A percentile compares a stretch with the other conserved stretches of the same genome.
Conservation (phyloP, 2,797 vertebrate genomes). For the Phoebastria nigripes region DNA sequence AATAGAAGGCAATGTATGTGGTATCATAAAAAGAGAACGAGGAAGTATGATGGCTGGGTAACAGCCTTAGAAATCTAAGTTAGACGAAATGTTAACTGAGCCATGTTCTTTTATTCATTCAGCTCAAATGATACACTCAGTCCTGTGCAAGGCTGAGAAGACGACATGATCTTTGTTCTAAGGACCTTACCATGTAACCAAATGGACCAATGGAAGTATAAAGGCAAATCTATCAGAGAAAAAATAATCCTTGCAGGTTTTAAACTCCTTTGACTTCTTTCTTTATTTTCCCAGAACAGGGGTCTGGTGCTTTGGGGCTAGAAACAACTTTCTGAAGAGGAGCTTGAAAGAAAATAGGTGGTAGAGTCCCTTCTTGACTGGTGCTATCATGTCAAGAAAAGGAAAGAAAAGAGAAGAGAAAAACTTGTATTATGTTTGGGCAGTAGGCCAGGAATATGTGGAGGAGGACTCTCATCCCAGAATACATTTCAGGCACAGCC, state of each 20-base stretch:
- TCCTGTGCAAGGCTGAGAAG: background rate
- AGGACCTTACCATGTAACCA: background rate
- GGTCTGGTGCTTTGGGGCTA: background rate
- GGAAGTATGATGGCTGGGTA: background rate
- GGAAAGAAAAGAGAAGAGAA: background rate
- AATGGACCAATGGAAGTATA: background rate
- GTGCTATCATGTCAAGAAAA: background rate
- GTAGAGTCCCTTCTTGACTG: background rate
- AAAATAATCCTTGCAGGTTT: background rate
- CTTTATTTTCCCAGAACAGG: background rate
- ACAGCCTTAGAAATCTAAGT: background rate
- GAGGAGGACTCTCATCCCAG: conserved; percentile 18
- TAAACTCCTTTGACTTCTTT: background rate
- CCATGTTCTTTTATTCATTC: background rate
- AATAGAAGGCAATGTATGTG: background rate
- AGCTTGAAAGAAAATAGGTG: background rate
- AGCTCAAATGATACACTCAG: background rate
- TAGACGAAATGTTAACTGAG: background rate
- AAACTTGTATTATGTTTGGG: background rate
- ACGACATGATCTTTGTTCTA: background rate
- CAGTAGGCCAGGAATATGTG: background rate
- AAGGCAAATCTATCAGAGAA: background rate
- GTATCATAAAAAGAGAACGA: background rate
- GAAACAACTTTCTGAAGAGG: background rate
- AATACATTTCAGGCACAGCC: conserved; percentile 1